phyloP scores from a whole-genome alignment of 2,113 vertebrate genomes.

The Hypanus sabinus region DNA sequence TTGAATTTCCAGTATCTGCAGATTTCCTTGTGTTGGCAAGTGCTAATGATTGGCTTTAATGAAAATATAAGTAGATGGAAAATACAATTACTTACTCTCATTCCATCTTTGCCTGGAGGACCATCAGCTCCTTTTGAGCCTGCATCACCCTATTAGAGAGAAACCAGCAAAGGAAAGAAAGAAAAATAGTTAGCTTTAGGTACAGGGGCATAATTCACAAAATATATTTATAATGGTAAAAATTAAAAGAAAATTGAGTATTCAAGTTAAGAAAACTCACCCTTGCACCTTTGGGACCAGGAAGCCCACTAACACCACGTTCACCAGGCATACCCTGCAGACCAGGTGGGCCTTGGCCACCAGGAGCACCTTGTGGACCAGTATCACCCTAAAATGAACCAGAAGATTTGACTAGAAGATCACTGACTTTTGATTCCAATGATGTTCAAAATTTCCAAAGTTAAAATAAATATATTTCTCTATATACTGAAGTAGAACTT shows the following conservation, averaged over 20 bases:
- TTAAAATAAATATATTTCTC: not conserved
- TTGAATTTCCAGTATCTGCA: too few species aligned
- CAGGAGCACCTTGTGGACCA: conserved; percentile 75
- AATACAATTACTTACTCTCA: conserved; percentile 52
- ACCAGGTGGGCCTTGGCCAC: conserved; percentile 71
- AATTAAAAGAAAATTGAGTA: not conserved
- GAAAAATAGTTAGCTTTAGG: not conserved
- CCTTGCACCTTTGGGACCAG: conserved; percentile 85
- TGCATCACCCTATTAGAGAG: conserved; percentile 68
- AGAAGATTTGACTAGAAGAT: not conserved
- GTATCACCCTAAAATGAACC: conserved; percentile 75
- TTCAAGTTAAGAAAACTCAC: conserved; percentile 55
- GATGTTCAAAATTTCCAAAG: not conserved
- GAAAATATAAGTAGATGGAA: too few species aligned
- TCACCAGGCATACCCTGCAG: conserved; percentile 97
- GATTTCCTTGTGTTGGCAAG: too few species aligned
- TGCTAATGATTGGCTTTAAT: too few species aligned
- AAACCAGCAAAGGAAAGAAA: conserved; percentile 8
- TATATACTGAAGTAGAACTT: too few species aligned
- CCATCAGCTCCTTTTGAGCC: conserved; percentile 85
- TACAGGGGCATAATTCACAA: too few species aligned
- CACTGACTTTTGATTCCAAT: not conserved
- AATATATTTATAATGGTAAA: not conserved
- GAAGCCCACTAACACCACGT: conserved; percentile 77
- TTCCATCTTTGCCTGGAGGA: conserved; percentile 78